phyloP scores from a whole-genome alignment of 1,140 invertebrate species.

The Bombyx mandarina region DNA sequence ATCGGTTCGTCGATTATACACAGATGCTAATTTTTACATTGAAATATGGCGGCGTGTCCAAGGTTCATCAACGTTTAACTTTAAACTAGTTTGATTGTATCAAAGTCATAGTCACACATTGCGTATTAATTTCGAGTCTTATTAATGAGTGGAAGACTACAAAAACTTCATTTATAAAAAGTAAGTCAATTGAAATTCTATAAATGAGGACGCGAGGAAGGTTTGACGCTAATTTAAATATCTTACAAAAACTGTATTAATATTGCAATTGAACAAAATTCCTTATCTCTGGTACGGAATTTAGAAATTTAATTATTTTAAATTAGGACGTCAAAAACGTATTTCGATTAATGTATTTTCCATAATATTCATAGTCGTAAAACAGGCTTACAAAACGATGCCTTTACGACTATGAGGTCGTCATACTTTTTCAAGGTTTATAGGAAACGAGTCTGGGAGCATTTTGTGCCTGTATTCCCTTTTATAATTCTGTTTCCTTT shows the following conservation, averaged over 20 bases:
- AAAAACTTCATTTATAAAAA: too few relatives aligned
- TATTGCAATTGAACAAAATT: too few relatives aligned
- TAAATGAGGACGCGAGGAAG: too few relatives aligned
- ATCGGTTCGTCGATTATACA: constrained; percentile 16
- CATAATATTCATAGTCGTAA: constrained; percentile 10
- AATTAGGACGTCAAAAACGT: too few relatives aligned
- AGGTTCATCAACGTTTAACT: constrained; percentile 21
- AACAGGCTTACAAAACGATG: constrained; percentile 13
- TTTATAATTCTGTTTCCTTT: constrained; percentile 14
- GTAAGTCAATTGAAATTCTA: too few relatives aligned
- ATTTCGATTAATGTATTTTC: constrained; percentile 5
- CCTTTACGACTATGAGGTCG: constrained; percentile 20
- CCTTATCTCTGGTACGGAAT: too few relatives aligned
- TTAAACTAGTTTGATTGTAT: constrained; percentile 10
- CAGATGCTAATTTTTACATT: constrained; percentile 37
- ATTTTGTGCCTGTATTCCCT: constrained; percentile 11
- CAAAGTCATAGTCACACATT: too few relatives aligned
- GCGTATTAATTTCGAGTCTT: too few relatives aligned
- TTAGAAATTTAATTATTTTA: too few relatives aligned
- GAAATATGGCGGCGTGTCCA: constrained; percentile 27
- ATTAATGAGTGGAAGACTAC: too few relatives aligned
- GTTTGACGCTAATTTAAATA: too few relatives aligned
- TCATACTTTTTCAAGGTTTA: constrained; percentile 24
- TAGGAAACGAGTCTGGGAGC: constrained; percentile 15
- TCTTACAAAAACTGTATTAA: too few relatives aligned